phyloP scores from a whole-genome alignment of 2,113 vertebrate genomes.

The Heliornis fulica region DNA sequence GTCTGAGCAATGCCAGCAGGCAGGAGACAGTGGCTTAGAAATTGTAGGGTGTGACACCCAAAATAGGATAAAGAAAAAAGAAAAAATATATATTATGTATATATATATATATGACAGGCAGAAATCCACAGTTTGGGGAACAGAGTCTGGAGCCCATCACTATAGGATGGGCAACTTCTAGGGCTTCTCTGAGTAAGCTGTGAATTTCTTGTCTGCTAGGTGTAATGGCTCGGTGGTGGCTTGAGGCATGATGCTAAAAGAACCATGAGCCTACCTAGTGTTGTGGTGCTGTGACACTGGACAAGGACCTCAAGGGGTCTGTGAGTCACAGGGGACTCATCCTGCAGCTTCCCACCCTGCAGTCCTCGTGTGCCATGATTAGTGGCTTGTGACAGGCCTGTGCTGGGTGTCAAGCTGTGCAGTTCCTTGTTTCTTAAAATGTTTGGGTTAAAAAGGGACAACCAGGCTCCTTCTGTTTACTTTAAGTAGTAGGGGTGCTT shows the following conservation, averaged over 20 bases:
- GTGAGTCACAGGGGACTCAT: not conserved
- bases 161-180: not conserved
- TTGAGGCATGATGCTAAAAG: rapidly evolving
- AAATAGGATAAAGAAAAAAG: not conserved
- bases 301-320: not conserved
- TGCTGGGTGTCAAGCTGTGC: not conserved
- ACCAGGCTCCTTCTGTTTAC: not conserved
- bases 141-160: not conserved
- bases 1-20: not conserved
- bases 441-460: not conserved
- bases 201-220: not conserved
- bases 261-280: not conserved
- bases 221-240: rapidly evolving
- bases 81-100: too few relatives aligned
- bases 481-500: not conserved
- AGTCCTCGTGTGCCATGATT: rapidly evolving
- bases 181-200: not conserved
- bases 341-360: not conserved
- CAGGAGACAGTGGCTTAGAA: not conserved
- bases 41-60: not conserved
- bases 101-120: too few relatives aligned
- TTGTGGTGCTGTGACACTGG: not conserved
- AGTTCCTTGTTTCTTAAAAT: not conserved
- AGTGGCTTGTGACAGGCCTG: not conserved
- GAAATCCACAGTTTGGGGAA: not conserved